Conservation (phyloP, 2,797 vertebrate species). For the Sebastes matsubarae region DNA sequence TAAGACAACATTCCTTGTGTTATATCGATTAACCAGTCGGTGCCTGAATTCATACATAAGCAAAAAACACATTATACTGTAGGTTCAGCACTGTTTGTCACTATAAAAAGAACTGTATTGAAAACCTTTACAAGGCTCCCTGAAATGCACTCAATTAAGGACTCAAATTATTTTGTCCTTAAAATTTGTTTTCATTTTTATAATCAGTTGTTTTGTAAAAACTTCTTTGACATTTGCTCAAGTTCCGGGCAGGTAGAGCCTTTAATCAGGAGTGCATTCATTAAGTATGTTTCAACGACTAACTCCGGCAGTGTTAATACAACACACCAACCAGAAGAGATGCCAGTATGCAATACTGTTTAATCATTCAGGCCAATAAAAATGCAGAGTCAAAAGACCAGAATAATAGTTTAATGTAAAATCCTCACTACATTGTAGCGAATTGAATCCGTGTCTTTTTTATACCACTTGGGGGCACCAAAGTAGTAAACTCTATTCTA, state of each 20-base stretch:
- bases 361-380: neutral
- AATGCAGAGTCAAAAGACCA: neutral
- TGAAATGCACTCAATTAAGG: neutral
- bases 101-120: too few relatives aligned
- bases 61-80: too few relatives aligned
- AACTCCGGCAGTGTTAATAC: neutral
- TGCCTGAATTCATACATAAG: too few relatives aligned
- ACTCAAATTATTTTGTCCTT: too few relatives aligned
- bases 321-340: neutral
- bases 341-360: neutral
- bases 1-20: too few relatives aligned
- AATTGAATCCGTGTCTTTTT: neutral
- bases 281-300: neutral
- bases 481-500: neutral
- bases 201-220: too few relatives aligned
- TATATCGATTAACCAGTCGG: too few relatives aligned
- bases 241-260: rapidly evolving
- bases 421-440: neutral
- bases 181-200: too few relatives aligned
- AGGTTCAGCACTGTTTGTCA: too few relatives aligned
- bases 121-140: neutral
- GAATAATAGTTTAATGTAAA: too few relatives aligned
- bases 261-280: too few relatives aligned
- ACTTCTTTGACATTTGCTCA: too few relatives aligned
- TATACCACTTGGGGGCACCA: neutral